These are phyloP conservation scores for Stichodactyla mertensii DNA, from an alignment of 64 coral and sea anemone species.

Conservation along the genomic window DNA sequence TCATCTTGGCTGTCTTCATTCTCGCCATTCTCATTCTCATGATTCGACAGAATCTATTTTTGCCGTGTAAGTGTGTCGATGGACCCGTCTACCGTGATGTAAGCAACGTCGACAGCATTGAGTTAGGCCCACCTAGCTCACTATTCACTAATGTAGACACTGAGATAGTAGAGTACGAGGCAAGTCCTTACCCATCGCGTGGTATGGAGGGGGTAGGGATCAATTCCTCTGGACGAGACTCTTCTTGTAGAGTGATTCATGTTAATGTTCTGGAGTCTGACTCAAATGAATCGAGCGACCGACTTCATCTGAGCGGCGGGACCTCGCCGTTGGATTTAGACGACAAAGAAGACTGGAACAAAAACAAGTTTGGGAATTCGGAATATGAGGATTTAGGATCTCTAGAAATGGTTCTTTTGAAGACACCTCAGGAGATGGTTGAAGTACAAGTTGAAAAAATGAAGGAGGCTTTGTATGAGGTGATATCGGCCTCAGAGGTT, in stretches of 20 bases:
- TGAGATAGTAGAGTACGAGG: conserved; percentile 61
- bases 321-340: conserved; percentile 17
- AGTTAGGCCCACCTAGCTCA: conserved; percentile 48
- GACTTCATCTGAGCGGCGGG: conserved; percentile 70
- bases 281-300: conserved; percentile 56
- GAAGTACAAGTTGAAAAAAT: conserved; percentile 57
- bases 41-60: conserved; percentile 58
- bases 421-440: conserved; percentile 30
- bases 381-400: conserved; percentile 48
- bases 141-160: conserved; percentile 53
- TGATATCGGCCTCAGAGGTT: conserved; percentile 45
- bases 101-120: conserved; percentile 57
- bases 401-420: conserved; percentile 50
- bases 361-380: conserved; percentile 8
- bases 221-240: not conserved
- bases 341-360: conserved; percentile 56
- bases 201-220: not conserved
- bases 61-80: conserved; percentile 72
- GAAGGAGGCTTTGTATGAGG: conserved; percentile 72
- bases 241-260: not conserved
- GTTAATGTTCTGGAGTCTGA: conserved; percentile 37
- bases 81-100: conserved; percentile 53
- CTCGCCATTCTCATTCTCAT: conserved; percentile 72
- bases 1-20: conserved; percentile 80
- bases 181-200: conserved; percentile 55